Evolutionary conservation across 2,797 vertebrate genomes (phyloP).

Genomic region (Bucorvus abyssinicus): DNA sequence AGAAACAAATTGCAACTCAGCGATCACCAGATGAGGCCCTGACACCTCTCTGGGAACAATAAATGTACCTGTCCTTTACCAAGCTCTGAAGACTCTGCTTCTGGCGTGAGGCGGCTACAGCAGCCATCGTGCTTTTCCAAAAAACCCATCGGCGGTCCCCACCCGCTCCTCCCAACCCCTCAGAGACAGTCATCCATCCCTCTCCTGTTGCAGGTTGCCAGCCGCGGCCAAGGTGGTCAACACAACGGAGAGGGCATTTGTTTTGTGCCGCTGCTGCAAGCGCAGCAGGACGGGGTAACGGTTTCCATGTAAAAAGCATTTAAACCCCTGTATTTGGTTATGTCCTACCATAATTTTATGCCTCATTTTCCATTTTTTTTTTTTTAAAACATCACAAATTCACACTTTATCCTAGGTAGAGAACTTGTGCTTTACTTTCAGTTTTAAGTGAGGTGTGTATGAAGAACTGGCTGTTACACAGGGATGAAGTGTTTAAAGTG

Average conservation of each 20-base stretch:
- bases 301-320: not conserved
- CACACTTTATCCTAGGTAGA: not conserved
- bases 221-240: not conserved
- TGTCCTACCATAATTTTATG: not conserved
- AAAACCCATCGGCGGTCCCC: not conserved
- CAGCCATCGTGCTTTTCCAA: not conserved
- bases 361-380: not conserved
- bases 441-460: not conserved
- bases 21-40: not conserved
- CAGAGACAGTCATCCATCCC: not conserved
- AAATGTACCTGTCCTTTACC: not conserved
- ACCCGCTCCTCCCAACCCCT: not conserved
- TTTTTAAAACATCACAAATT: not conserved
- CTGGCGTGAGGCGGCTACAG: not conserved
- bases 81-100: not conserved
- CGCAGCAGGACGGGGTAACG: not conserved
- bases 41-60: not conserved
- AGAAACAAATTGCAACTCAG: not conserved
- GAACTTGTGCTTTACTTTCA: not conserved
- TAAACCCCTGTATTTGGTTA: not conserved
- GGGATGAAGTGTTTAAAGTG: not conserved
- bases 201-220: not conserved
- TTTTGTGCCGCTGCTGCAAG: not conserved
- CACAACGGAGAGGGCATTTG: too few relatives aligned
- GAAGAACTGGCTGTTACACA: not conserved